phyloP scores from a whole-genome alignment of 2,888 invertebrate genomes.

The Anorthoa munda region DNA sequence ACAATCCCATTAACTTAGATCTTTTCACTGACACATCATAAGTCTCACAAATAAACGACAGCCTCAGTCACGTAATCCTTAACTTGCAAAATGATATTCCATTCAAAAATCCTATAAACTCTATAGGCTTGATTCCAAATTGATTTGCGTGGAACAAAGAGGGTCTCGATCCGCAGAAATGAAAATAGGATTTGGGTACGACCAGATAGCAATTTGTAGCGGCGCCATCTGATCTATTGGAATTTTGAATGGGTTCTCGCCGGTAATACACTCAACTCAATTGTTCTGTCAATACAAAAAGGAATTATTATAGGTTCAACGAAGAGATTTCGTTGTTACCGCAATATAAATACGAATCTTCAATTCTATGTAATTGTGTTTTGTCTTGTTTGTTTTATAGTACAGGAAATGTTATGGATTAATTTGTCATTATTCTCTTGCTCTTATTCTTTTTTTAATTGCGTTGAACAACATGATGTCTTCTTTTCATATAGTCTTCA shows the following conservation, averaged over 20 bases:
- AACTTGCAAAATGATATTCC: slow-evolving; percentile 28
- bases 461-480: too few relatives aligned
- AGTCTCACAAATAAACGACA: slow-evolving; percentile 10
- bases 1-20: slow-evolving; percentile 3
- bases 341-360: slow-evolving; percentile 11
- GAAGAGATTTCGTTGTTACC: slow-evolving; percentile 39
- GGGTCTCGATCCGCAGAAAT: slow-evolving; percentile 59
- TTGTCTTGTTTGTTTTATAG: not conserved
- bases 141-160: slow-evolving; percentile 68
- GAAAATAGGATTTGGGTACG: slow-evolving; percentile 69
- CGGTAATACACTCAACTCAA: slow-evolving; percentile 66
- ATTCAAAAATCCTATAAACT: slow-evolving; percentile 58
- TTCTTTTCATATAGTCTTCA: too few relatives aligned
- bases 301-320: slow-evolving; percentile 54
- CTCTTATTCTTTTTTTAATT: too few relatives aligned
- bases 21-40: not conserved
- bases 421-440: not conserved
- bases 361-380: not conserved
- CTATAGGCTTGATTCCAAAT: slow-evolving; percentile 59
- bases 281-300: slow-evolving; percentile 67
- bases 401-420: not conserved
- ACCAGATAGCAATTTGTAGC: slow-evolving; percentile 71
- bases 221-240: slow-evolving; percentile 71
- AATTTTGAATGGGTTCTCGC: slow-evolving; percentile 71
- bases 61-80: slow-evolving; percentile 16